These are phyloP conservation scores for Mythimna ferrago DNA, from an alignment of 2,888 invertebrate genomes.

Conservation along the genomic window DNA sequence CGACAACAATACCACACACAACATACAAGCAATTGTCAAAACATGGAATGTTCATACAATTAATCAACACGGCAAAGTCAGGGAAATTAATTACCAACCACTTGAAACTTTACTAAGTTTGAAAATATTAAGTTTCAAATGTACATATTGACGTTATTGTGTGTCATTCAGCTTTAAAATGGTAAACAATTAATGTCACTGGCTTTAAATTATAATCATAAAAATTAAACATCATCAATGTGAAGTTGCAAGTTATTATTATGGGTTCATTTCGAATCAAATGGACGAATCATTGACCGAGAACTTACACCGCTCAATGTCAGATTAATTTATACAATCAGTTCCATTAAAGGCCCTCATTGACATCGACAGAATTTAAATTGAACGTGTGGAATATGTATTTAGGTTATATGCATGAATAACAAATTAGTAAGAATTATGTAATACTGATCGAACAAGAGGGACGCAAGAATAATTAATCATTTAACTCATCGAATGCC, in stretches of 20 bases:
- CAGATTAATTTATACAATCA: slow-evolving; percentile 50
- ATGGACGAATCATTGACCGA: slow-evolving; percentile 43
- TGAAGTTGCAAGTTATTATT: neutral
- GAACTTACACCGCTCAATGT: slow-evolving; percentile 48
- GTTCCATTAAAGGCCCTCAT: slow-evolving; percentile 30
- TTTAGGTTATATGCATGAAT: slow-evolving; percentile 2
- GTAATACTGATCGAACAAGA: neutral
- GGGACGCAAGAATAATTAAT: neutral
- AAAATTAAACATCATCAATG: neutral
- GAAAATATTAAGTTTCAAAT: neutral
- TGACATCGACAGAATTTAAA: slow-evolving; percentile 42
- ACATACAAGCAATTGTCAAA: slow-evolving; percentile 12
- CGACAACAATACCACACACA: slow-evolving; percentile 9
- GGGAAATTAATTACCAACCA: neutral
- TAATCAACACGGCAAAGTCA: neutral
- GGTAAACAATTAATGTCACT: neutral
- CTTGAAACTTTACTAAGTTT: neutral
- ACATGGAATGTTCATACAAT: neutral
- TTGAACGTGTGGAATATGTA: slow-evolving; percentile 8
- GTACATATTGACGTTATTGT: neutral
- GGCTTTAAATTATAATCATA: neutral
- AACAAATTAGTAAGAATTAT: neutral
- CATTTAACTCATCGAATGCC: neutral
- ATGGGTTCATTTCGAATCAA: neutral
- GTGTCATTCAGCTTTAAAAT: neutral